These are phyloP conservation scores for Atherinomorus stipes DNA, from an alignment of 2,113 vertebrate species.

Conservation along the genomic window DNA sequence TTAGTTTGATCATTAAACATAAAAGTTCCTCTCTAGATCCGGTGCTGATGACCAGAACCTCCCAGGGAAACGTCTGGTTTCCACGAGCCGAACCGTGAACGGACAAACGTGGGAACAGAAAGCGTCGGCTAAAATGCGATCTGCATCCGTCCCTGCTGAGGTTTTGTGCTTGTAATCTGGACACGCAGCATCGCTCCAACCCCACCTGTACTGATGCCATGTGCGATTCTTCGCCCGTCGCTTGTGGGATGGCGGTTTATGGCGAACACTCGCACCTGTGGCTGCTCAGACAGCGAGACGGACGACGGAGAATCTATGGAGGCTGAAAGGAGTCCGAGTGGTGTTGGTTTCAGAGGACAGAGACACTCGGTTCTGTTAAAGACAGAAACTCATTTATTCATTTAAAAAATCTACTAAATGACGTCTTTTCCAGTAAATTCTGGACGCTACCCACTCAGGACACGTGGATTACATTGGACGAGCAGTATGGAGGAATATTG, in stretches of 20 bases:
- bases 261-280: slow-evolving; percentile 24
- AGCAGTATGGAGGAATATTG: no score
- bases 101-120: no score
- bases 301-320: background rate
- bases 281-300: background rate
- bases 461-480: no score
- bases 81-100: no score
- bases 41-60: no score
- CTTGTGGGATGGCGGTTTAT: slow-evolving; percentile 15
- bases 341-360: slow-evolving; percentile 5
- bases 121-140: background rate
- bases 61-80: no score
- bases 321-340: background rate
- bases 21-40: no score
- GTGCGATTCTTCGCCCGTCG: slow-evolving; percentile 36
- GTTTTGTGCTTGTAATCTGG: slow-evolving; percentile 40
- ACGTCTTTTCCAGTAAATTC: no score
- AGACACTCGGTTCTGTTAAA: background rate
- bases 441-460: no score
- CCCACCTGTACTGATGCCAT: slow-evolving; percentile 44
- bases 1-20: no score
- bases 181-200: slow-evolving; percentile 42
- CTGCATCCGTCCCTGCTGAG: slow-evolving; percentile 6
- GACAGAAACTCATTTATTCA: background rate
- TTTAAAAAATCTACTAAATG: background rate